Percentiles rank a stretch among this genome's conserved stretches.
phyloP scores from a whole-genome alignment of 2,113 vertebrate species.

The Eublepharis macularius region DNA sequence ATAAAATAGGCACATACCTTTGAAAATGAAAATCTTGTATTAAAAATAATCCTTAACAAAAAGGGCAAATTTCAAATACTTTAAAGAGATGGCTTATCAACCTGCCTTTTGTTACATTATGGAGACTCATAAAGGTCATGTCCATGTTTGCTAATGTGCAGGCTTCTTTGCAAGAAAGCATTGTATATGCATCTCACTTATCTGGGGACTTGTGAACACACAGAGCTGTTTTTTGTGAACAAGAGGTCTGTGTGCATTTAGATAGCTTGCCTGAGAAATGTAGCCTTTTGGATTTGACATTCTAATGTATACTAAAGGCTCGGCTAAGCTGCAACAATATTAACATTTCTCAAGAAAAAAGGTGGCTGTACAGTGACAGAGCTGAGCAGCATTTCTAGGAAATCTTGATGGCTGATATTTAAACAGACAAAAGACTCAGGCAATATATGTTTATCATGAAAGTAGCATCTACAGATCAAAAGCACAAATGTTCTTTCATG shows the following conservation, averaged over 20 bases:
- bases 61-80: not conserved
- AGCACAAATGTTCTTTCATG: not conserved
- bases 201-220: not conserved
- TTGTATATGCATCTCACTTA: not conserved
- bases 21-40: not conserved
- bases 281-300: not conserved
- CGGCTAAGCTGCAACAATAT: not conserved
- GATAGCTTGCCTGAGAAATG: not conserved
- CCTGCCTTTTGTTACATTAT: not conserved
- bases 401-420: slow-evolving; percentile 56
- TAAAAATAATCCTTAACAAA: not conserved
- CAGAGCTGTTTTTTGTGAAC: not conserved
- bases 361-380: slow-evolving; percentile 12
- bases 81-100: no score
- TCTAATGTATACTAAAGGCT: not conserved
- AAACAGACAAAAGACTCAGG: not conserved
- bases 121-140: not conserved
- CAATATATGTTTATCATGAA: not conserved
- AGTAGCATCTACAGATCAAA: not conserved
- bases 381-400: slow-evolving; percentile 53
- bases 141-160: not conserved
- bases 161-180: not conserved
- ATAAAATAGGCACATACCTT: not conserved
- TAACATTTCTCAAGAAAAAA: not conserved
- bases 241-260: not conserved